Evolutionary conservation across 2,797 vertebrate species (phyloP).

Genomic region (Enteromius unitaeniatus): DNA sequence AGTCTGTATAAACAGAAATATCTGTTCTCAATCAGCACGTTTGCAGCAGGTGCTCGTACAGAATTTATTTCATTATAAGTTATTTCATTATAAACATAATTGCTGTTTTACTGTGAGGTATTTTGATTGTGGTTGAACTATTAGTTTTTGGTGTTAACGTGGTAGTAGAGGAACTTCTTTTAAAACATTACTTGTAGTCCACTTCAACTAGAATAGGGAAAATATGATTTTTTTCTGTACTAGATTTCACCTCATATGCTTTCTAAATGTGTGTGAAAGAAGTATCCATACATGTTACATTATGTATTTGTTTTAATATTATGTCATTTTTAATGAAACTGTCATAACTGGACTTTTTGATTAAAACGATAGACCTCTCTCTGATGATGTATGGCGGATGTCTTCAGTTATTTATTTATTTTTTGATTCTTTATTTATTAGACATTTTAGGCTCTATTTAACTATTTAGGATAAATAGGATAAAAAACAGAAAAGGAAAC

Average conservation of each 20-base stretch:
- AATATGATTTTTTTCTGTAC: background rate
- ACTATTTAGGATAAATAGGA: no score
- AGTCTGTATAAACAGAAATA: constrained; percentile 21
- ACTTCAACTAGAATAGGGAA: background rate
- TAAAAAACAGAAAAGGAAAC: no score
- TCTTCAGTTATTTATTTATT: background rate
- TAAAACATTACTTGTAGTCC: background rate
- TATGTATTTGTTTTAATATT: no score
- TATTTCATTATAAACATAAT: background rate
- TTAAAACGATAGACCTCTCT: background rate
- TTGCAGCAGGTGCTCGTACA: constrained; percentile 26
- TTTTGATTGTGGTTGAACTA: background rate
- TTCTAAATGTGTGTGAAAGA: background rate
- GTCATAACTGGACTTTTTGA: background rate
- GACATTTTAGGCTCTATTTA: no score
- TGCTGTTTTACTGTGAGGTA: background rate
- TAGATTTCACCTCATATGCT: background rate
- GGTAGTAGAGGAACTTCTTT: background rate
- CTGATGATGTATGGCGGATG: background rate
- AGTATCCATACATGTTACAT: background rate
- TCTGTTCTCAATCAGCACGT: background rate
- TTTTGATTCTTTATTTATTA: no score
- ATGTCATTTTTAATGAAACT: no score
- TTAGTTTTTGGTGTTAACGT: background rate
- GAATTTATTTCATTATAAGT: no score